Conservation (phyloP, 2,113 vertebrate genomes). For the Phaetusa simplex region DNA sequence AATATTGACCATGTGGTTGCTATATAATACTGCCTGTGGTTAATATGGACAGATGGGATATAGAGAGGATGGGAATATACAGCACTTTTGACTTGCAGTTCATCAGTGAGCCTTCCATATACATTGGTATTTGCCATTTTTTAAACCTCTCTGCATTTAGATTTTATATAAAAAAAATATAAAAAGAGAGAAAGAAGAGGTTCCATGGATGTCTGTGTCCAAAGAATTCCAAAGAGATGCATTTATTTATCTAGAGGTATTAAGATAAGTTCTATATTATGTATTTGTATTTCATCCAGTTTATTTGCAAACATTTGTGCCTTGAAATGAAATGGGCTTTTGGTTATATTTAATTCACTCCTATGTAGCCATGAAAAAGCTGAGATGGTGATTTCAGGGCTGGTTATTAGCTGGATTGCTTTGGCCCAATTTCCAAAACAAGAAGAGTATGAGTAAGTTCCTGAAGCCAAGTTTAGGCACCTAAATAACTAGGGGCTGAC, state of each 20-base stretch:
- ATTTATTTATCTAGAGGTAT: constrained; percentile 62
- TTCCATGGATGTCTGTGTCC: constrained; percentile 58
- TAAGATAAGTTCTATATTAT: constrained; percentile 56
- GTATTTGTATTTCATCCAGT: constrained; percentile 43
- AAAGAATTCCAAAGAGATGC: constrained; percentile 64
- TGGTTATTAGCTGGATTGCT: constrained; percentile 23
- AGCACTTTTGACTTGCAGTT: constrained; percentile 68
- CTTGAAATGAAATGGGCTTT: constrained; percentile 57
- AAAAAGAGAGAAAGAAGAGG: constrained; percentile 51
- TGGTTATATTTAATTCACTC: constrained; percentile 36
- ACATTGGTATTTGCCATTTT: constrained; percentile 54
- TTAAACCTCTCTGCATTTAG: constrained; percentile 54
- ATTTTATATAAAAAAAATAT: constrained; percentile 55
- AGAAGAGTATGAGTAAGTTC: constrained; percentile 2
- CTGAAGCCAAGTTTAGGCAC: constrained; percentile 23
- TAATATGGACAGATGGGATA: constrained; percentile 15
- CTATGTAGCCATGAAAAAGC: constrained; percentile 31
- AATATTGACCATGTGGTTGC: constrained; percentile 42
- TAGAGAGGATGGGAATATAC: constrained; percentile 33
- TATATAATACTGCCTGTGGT: constrained; percentile 50
- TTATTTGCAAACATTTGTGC: constrained; percentile 69
- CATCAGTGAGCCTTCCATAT: constrained; percentile 54
- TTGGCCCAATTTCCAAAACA: not conserved
- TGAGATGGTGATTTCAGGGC: not conserved
- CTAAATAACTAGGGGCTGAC: constrained; percentile 36